phyloP scores from a whole-genome alignment of 2,888 invertebrate species.

The Drosophila quinaria region DNA sequence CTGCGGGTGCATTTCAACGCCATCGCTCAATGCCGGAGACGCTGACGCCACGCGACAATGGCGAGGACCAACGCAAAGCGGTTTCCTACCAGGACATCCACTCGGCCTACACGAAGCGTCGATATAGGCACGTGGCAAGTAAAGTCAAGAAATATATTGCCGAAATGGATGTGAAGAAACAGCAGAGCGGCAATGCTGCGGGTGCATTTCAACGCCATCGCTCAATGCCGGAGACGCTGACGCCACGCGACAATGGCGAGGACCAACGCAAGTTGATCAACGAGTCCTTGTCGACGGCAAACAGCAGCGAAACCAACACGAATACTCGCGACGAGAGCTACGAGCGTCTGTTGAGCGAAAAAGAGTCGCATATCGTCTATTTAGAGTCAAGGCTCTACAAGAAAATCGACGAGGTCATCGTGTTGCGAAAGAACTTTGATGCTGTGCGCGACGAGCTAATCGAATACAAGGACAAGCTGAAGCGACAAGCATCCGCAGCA shows the following conservation, averaged over 20 bases:
- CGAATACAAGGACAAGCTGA: conserved; percentile 74
- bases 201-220: conserved; percentile 70
- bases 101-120: conserved; percentile 81
- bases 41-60: no score
- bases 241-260: conserved; percentile 44
- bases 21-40: no score
- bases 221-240: conserved; percentile 78
- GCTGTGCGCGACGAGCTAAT: conserved; percentile 75
- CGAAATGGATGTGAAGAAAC: conserved; percentile 74
- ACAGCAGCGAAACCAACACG: conserved; percentile 42
- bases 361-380: conserved; percentile 67
- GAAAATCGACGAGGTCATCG: conserved; percentile 71
- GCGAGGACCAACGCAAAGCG: no score
- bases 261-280: conserved; percentile 50
- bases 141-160: conserved; percentile 83
- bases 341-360: conserved; percentile 63
- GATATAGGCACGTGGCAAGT: conserved; percentile 82
- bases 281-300: conserved; percentile 37
- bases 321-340: conserved; percentile 50
- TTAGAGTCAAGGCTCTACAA: conserved; percentile 73
- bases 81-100: conserved; percentile 83
- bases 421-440: conserved; percentile 77
- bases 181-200: conserved; percentile 52
- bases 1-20: no score
- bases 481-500: conserved; percentile 40